phyloP scores from a whole-genome alignment of 2,113 vertebrate species.

The Corvus cornix region DNA sequence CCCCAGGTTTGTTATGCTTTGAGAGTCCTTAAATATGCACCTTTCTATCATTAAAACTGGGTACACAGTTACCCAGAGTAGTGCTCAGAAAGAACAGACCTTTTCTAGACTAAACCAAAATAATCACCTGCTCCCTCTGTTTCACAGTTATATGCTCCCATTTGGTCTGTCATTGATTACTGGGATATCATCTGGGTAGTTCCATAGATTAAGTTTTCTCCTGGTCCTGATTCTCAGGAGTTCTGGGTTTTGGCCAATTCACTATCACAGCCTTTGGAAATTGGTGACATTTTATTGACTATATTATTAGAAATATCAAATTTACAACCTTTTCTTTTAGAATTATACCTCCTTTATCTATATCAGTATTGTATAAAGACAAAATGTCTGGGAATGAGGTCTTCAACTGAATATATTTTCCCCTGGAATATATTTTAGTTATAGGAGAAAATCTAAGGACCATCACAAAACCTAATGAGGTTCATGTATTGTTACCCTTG shows the following conservation, averaged over 20 bases:
- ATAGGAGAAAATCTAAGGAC: neutral
- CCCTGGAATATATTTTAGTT: neutral
- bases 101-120: neutral
- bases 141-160: neutral
- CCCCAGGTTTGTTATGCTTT: neutral
- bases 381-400: neutral
- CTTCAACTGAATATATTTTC: neutral
- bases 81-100: neutral
- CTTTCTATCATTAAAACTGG: neutral
- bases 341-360: neutral
- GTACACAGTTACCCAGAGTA: neutral
- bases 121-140: neutral
- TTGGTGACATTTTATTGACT: neutral
- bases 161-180: neutral
- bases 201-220: neutral
- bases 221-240: neutral
- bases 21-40: neutral
- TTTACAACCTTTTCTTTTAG: neutral
- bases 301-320: neutral
- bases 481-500: neutral
- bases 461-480: neutral
- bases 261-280: neutral
- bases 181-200: neutral
- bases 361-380: neutral
- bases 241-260: neutral